Evolutionary conservation across 2,888 invertebrate species (phyloP), one percentile per base, ranked within the genome.

Genomic region (Hipparchia sbordonii): DNA sequence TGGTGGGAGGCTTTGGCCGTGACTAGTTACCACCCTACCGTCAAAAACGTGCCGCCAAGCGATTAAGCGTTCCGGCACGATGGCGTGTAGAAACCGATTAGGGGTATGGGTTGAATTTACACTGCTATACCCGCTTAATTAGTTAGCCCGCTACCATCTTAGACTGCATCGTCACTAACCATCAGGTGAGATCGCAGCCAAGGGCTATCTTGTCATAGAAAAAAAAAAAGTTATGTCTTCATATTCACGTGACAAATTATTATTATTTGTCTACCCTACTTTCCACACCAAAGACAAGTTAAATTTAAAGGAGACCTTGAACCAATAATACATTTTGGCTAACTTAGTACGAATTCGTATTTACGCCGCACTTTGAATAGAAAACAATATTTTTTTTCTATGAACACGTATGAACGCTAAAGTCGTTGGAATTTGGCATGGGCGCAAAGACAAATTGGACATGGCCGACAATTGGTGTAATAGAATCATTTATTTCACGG

Each of bases 351-450:
- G 67, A 73, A 62, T 68, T 60, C 39, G 39, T 63, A 72, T 74
- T 74, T 70, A 67, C 67, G 74, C 72, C 74, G 61, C 51, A 60
- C 71, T 73, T 69, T 71, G 52, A 73, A 75, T 73, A 71, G 72
- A 74, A 72, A 70, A 76, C 66, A 70, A 70, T 70, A 65, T 67
- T 71, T 73, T 73, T 66, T 72, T 70, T 56, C 60, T 72, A 74
- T 70, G 73, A 72, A 71, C 23, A 23, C 63, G 54, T 70, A 69
- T 57, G 48, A 61, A 74, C 75, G 78, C 86, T 77, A 87, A 89
- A 82, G 78, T 77, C 76, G 70, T 74, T 80, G 84, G 88, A 84
- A 89, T 88, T 89, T 89, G 90, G 91, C 90, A 86, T 77, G 78
- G 74, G 74, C 73, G 80, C 89, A 85, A 89, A 88, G 88, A 80